Evolutionary conservation across 2,888 invertebrate genomes (phyloP), one percentile per base, ranked within the genome.

Genomic region (Drosophila siamana): DNA sequence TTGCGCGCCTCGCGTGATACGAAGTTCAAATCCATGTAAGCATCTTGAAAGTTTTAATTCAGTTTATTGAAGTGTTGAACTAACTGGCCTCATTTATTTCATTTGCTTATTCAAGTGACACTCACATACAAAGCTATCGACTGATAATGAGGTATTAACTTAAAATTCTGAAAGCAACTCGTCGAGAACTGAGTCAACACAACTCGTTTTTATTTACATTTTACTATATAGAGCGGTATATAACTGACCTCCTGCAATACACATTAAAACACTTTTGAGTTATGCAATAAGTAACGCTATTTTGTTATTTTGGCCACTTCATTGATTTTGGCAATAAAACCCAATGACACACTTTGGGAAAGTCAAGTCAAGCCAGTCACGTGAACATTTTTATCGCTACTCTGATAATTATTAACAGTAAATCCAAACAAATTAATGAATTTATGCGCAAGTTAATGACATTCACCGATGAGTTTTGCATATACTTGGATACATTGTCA

Each of bases 371-470:
- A 73, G 50, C 38, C 56, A 63, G 63, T 66, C 74, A 75, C 76
- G 71, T 71, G 74, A 54, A 60, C 60, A 63, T 6, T 50, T 44
- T 44, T 56, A 74, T 74, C 57, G 6, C 4, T 4, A n/a, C n/a
- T 11, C 30, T 65, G 30, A 60, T 63, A 52, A 69, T 60, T 69
- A 43, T 56, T 68, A 56, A 62, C 67, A 54, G 48, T 52, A 70
- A 65, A 64, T 70, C 46, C 65, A 68, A 43, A 2, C 33, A 51
- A 60, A 59, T 48, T 40, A 60, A 59, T 62, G 62, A 48, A 69
- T 46, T 74, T 40, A 57, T 63, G 67, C 57, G 57, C 55, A 64
- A 57, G 51, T 88, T 88, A 75, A 75, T 84, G 84, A 88, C 84
- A 19, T 19, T 19, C 19, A 19, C 1, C 1, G 3, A 19, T 19